A percentile compares a stretch with the other conserved stretches of the same genome.
Conservation (phyloP, 2,888 invertebrate genomes). For the Stenichneumon culpator region DNA sequence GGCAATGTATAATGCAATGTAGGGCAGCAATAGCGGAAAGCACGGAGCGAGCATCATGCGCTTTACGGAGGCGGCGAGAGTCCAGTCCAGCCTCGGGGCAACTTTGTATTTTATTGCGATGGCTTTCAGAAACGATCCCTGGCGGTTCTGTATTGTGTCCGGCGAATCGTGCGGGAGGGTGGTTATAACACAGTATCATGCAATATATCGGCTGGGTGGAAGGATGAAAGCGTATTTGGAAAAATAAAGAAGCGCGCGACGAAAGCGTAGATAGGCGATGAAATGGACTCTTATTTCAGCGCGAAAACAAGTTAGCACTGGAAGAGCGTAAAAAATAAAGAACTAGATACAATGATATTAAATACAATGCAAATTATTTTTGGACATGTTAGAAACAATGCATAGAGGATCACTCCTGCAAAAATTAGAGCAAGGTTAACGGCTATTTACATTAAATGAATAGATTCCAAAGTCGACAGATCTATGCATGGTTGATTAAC, state of each 20-base stretch:
- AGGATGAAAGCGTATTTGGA: constrained; percentile 28
- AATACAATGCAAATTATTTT: too few relatives aligned
- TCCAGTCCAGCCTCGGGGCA: constrained; percentile 57
- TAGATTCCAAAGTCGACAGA: too few relatives aligned
- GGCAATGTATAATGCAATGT: constrained; percentile 67
- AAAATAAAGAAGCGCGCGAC: constrained; percentile 42
- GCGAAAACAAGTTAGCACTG: not conserved
- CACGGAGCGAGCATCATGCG: constrained; percentile 45
- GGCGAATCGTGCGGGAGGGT: constrained; percentile 53
- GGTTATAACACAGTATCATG: constrained; percentile 47
- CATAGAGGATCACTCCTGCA: too few relatives aligned
- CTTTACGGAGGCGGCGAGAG: constrained; percentile 49
- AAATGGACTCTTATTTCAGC: not conserved
- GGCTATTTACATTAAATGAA: too few relatives aligned
- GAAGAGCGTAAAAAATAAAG: not conserved
- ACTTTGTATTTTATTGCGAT: constrained; percentile 71
- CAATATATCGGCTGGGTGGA: constrained; percentile 29
- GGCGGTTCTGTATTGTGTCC: constrained; percentile 64
- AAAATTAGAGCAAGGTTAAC: too few relatives aligned
- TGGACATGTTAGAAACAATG: too few relatives aligned
- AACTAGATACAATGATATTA: too few relatives aligned
- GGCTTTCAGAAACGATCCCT: constrained; percentile 70
- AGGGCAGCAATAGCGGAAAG: constrained; percentile 47
- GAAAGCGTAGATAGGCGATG: not conserved
- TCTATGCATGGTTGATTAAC: too few relatives aligned